Conservation (phyloP, 1,140 invertebrate genomes). For the Diplogasteroides magnus region DNA sequence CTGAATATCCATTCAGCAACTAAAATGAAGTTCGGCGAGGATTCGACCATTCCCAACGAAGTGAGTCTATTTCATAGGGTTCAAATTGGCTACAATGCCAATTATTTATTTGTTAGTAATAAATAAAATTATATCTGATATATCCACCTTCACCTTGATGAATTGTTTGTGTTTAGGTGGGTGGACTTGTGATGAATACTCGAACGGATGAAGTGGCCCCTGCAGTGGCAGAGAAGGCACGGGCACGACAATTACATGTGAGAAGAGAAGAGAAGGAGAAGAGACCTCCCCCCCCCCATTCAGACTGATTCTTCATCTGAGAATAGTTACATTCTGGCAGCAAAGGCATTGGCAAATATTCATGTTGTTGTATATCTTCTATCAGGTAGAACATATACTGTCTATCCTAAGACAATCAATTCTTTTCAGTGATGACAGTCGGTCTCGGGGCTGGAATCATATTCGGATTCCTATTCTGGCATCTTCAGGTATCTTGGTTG, state of each 20-base stretch:
- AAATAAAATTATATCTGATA: too few species aligned
- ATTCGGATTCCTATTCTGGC: constrained; percentile 99
- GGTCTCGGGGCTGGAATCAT: constrained; percentile 98
- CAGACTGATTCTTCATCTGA: constrained; percentile 9
- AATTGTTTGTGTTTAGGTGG: constrained; percentile 23
- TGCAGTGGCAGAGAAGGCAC: constrained; percentile 51
- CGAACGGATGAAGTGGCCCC: constrained; percentile 52
- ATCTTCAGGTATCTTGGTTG: constrained; percentile 88
- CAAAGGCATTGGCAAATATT: constrained; percentile 80
- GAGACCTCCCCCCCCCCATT: neutral
- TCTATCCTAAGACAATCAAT: too few species aligned
- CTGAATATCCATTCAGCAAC: constrained; percentile 63
- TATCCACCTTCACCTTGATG: too few species aligned
- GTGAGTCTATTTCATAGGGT: constrained; percentile 11
- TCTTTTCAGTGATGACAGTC: constrained; percentile 98
- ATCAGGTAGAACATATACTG: too few species aligned
- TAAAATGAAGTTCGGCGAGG: constrained; percentile 64
- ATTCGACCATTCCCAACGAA: constrained; percentile 43
- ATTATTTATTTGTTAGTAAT: neutral
- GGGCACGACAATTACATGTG: constrained; percentile 43
- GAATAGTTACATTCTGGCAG: constrained; percentile 59
- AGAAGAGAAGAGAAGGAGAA: neutral
- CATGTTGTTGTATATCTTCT: constrained; percentile 89
- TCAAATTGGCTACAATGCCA: constrained; percentile 16
- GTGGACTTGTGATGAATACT: constrained; percentile 55